Evolutionary conservation across 2,888 invertebrate genomes (phyloP), one percentile per base, ranked within the genome.

Genomic region (Oscheius sp.): DNA sequence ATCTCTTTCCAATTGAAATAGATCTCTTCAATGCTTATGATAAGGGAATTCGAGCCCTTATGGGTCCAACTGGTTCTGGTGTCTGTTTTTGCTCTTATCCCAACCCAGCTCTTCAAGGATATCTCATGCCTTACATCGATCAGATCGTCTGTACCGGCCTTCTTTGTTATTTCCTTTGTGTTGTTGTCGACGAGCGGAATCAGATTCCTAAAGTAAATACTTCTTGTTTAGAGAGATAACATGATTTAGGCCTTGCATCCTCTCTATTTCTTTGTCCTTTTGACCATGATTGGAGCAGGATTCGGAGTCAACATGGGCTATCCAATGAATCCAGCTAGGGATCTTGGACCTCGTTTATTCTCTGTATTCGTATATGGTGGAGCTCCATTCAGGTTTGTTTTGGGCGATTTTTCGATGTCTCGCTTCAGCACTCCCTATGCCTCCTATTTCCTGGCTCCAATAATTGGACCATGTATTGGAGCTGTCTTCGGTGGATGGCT

Each of bases 321-420:
- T 52, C 80, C 80, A 27, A 78, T 78, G 67, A 78, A 78, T 58
- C 75, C 75, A 20, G 78, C 78, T 5, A 74, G 84, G 58, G 84
- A 84, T 67, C 70, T 84, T 55, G 84, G 84, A 33, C 84, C 84
- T 5, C 73, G 84, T 17, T 71, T 84, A 34, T 84, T 84, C 76
- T 73, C 80, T 12, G 71, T 71, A 34, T 73, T 82, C 61, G 71
- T 81, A 27, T 83, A 84, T 66, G 84, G 84, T 17, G 61, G 66
- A n/a, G 79, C 74, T n/a, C 82, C 78, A 6, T 82, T 84, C 67
- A 74, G 68, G 76, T 81, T 17, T 46, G 46, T 15, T 27, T 15
- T 61, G 37, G 17, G 15, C n/a, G 17, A 20, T 45, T n/a, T 46
- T 27, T 2, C 3, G 2, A 55, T 27, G 23, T 17, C 25, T 3